These are phyloP conservation scores for Muscicapa striata DNA, from an alignment of 2,797 vertebrate genomes.

Conservation along the genomic window DNA sequence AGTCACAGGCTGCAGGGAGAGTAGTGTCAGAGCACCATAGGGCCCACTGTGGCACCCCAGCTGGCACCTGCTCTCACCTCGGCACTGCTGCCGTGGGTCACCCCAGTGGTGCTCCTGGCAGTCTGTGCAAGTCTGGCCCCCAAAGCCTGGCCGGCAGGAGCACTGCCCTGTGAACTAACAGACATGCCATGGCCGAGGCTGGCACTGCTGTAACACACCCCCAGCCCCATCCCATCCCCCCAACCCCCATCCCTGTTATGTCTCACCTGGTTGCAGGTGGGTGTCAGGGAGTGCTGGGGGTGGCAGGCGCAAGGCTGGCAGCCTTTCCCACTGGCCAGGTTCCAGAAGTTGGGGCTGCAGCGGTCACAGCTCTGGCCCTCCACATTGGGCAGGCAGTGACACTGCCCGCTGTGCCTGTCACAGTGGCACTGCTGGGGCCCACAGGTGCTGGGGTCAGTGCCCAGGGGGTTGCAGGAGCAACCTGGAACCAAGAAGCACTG, in stretches of 20 bases:
- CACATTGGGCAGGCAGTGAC: constrained; percentile 88
- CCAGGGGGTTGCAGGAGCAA: constrained; percentile 91
- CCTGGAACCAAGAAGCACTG: constrained; percentile 70
- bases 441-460: constrained; percentile 87
- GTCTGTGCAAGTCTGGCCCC: constrained; percentile 89
- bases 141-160: constrained; percentile 90
- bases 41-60: rapidly evolving
- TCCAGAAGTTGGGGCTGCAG: constrained; percentile 92
- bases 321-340: constrained; percentile 86
- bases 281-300: constrained; percentile 83
- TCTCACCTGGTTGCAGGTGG: constrained; percentile 91
- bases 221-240: too few species aligned
- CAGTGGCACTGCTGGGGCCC: constrained; percentile 86
- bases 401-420: constrained; percentile 87
- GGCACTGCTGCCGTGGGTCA: constrained; percentile 87
- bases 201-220: background rate
- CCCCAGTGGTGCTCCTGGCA: constrained; percentile 97
- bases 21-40: background rate
- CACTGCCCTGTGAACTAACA: constrained; percentile 93
- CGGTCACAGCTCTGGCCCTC: constrained; percentile 90
- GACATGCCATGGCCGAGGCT: rapidly evolving
- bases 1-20: constrained; percentile 86
- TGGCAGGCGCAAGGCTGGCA: constrained; percentile 91
- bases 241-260: rapidly evolving
- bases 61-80: constrained; percentile 76